Evolutionary conservation across 2,113 vertebrate genomes (phyloP).

Genomic region (Alouatta palliata): DNA sequence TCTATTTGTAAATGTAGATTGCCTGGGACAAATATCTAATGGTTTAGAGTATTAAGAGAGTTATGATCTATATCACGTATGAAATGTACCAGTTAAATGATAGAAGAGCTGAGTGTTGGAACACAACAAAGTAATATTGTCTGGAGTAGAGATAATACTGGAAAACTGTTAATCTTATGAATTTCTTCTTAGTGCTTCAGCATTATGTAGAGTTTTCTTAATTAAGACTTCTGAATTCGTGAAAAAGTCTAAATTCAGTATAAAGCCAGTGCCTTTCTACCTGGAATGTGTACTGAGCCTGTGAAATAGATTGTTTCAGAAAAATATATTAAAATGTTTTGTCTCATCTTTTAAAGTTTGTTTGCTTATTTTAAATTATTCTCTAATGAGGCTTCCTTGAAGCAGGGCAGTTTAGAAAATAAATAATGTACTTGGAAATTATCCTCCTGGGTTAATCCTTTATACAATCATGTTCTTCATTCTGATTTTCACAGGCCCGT

Average conservation of each 20-base stretch:
- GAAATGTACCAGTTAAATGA: not conserved
- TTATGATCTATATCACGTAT: not conserved
- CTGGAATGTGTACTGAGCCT: conserved; percentile 3
- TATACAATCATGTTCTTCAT: not conserved
- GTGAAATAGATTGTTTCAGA: conserved; percentile 13
- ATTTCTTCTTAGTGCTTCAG: not conserved
- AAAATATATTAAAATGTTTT: conserved; percentile 18
- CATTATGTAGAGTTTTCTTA: not conserved
- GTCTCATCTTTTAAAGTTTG: not conserved
- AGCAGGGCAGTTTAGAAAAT: not conserved
- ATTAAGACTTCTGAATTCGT: not conserved
- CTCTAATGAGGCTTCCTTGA: not conserved
- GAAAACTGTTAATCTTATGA: not conserved
- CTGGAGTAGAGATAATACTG: not conserved
- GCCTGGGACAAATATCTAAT: not conserved
- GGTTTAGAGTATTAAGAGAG: not conserved
- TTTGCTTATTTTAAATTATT: conserved; percentile 32
- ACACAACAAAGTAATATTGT: not conserved
- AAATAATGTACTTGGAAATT: conserved; percentile 12
- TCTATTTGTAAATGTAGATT: not conserved
- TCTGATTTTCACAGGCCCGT: not conserved
- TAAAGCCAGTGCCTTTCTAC: not conserved
- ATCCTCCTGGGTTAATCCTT: not conserved
- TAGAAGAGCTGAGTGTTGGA: not conserved
- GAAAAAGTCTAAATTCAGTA: not conserved